These are phyloP conservation scores for Catharus minimus DNA, from an alignment of 2,113 vertebrate genomes.

Conservation along the genomic window DNA sequence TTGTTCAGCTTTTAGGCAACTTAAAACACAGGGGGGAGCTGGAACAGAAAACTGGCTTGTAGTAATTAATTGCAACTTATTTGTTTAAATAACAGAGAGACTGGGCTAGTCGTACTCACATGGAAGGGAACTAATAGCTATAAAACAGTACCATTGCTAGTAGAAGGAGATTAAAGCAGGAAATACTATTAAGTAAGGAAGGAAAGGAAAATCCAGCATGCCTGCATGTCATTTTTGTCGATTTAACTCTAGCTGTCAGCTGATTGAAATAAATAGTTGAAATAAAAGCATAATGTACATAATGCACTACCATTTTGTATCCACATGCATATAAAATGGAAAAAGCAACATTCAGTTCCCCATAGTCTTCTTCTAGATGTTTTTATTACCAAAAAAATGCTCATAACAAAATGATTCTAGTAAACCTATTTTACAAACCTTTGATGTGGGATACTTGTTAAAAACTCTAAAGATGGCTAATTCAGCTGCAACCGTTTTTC, in stretches of 20 bases:
- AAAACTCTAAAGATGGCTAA: constrained; percentile 97
- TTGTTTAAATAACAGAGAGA: background rate
- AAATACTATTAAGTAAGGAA: background rate
- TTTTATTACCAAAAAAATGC: background rate
- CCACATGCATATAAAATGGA: background rate
- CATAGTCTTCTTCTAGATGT: background rate
- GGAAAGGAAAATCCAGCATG: background rate
- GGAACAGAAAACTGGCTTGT: background rate
- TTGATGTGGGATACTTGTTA: constrained; percentile 89
- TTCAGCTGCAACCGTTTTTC: constrained; percentile 97
- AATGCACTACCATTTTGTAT: background rate
- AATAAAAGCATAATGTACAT: background rate
- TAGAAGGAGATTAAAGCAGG: background rate
- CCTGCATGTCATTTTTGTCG: background rate
- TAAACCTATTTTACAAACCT: constrained; percentile 78
- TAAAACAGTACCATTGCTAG: background rate
- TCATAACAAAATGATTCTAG: background rate
- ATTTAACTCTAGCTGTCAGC: background rate
- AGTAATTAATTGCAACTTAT: background rate
- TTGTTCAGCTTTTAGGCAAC: background rate
- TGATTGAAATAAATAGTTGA: background rate
- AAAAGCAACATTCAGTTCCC: background rate
- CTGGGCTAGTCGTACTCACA: background rate
- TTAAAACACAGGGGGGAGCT: background rate
- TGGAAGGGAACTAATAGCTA: background rate